phyloP scores from a whole-genome alignment of 2,797 vertebrate genomes.

The Poeciliopsis paucimaculata region DNA sequence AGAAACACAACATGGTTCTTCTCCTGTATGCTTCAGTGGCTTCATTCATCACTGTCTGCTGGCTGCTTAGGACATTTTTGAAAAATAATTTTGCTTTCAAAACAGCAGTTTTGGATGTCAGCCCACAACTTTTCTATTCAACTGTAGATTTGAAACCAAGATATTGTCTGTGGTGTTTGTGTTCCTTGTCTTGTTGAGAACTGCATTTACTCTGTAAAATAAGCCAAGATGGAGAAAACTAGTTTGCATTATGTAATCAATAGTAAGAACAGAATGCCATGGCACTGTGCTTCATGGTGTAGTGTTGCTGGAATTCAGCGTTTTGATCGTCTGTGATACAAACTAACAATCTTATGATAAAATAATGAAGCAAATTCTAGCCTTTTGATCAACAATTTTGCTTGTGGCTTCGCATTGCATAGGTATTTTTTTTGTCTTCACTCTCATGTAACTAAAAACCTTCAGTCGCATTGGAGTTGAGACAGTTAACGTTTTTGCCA shows the following conservation, averaged over 20 bases:
- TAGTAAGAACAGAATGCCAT: neutral
- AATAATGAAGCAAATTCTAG: neutral
- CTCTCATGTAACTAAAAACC: neutral
- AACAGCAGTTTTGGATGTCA: neutral
- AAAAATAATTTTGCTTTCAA: neutral
- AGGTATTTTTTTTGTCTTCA: neutral
- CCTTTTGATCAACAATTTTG: neutral
- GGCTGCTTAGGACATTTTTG: conserved; percentile 5
- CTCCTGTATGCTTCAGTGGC: conserved; percentile 47
- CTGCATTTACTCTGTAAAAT: neutral
- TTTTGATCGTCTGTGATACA: neutral
- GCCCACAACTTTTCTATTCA: neutral
- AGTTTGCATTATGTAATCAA: neutral
- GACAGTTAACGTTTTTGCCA: neutral
- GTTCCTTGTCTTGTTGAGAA: neutral
- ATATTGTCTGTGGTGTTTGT: neutral
- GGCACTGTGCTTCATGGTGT: neutral
- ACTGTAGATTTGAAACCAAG: neutral
- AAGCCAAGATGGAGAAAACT: neutral
- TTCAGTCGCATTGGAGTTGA: neutral
- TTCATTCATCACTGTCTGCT: conserved; percentile 22
- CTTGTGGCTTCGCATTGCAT: neutral
- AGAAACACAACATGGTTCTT: conserved; percentile 36
- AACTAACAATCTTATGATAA: neutral
- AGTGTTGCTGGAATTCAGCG: neutral